Evolutionary conservation across 2,113 vertebrate species (phyloP).

Genomic region (Cyphomyrus discorhynchus): DNA sequence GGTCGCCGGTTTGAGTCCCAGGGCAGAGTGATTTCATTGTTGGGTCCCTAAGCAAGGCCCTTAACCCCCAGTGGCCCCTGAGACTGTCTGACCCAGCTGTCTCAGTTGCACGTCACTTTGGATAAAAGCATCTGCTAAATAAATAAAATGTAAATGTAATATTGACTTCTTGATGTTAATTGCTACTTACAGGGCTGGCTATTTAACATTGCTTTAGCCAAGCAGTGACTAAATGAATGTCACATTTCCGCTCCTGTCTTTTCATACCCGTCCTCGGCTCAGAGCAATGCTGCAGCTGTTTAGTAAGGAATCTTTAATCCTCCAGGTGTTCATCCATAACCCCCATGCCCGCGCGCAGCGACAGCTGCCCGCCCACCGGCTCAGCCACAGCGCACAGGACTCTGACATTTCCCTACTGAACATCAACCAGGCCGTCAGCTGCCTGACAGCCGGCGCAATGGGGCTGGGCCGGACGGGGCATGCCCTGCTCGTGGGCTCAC

Average conservation of each 20-base stretch:
- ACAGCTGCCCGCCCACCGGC: constrained; percentile 56
- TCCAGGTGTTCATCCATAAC: constrained; percentile 93
- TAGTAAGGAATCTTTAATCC: background rate
- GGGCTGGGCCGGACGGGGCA: constrained; percentile 71
- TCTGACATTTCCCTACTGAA: constrained; percentile 87
- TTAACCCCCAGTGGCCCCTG: background rate
- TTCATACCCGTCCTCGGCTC: background rate
- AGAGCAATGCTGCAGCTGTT: background rate
- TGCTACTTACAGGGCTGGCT: background rate
- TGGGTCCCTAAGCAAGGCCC: background rate
- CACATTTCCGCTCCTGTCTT: background rate
- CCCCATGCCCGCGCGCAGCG: constrained; percentile 76
- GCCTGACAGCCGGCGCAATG: constrained; percentile 73
- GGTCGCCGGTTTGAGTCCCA: background rate
- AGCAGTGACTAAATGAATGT: background rate
- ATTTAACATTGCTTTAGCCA: background rate
- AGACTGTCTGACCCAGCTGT: background rate
- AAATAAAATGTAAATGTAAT: background rate
- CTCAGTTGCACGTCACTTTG: background rate
- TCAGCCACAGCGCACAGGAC: constrained; percentile 77
- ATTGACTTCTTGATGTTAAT: background rate
- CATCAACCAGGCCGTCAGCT: constrained; percentile 90
- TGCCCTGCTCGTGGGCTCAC: constrained; percentile 83
- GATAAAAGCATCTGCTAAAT: background rate
- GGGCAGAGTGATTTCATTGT: background rate